Evolutionary conservation across 2,797 vertebrate genomes (phyloP).

Genomic region (Nothura maculosa): DNA sequence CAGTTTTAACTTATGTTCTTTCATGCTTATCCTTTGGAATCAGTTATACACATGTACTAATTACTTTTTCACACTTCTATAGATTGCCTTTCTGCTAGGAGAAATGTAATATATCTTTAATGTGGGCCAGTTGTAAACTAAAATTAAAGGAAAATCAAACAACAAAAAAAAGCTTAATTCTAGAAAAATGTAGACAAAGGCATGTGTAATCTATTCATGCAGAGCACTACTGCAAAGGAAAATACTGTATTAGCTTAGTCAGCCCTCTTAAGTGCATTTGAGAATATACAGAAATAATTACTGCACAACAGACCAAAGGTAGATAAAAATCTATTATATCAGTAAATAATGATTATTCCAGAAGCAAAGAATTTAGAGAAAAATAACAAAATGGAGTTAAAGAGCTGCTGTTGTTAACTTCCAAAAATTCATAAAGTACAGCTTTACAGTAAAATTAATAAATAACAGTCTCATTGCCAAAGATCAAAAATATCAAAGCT

Average conservation of each 20-base stretch:
- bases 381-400: neutral
- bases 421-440: neutral
- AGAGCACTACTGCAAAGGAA: neutral
- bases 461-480: neutral
- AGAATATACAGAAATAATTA: neutral
- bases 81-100: neutral
- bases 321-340: neutral
- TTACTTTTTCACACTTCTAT: neutral
- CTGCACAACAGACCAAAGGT: neutral
- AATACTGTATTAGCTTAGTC: neutral
- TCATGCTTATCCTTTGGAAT: neutral
- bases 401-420: fast-evolving
- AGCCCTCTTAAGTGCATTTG: neutral
- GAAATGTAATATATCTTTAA: neutral
- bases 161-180: neutral
- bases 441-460: neutral
- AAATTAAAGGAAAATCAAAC: neutral
- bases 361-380: neutral
- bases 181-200: neutral
- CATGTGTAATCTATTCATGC: neutral
- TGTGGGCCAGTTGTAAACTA: neutral
- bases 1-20: slow-evolving; percentile 6
- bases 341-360: neutral
- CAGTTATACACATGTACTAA: neutral
- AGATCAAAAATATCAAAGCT: neutral